Evolutionary conservation across 2,113 vertebrate genomes (phyloP), one percentile per base, ranked within the genome.

Genomic region (Ursus arctos): DNA sequence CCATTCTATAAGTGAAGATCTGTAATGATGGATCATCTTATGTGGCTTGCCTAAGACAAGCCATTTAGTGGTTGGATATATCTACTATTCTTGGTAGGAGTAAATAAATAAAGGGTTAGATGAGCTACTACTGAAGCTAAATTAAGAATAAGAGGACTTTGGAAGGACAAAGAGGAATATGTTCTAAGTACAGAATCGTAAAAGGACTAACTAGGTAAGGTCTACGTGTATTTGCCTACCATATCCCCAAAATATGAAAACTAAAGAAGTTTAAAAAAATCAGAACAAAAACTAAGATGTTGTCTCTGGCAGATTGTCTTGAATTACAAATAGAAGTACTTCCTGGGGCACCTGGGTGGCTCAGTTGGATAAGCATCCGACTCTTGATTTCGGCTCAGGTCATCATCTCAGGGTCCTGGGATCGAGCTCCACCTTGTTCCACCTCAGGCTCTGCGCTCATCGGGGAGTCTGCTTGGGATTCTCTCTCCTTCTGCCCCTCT

Each of bases 161-260:
- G 51, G 77, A 91, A 71, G 88, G 79, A 92, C 47, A 83, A 87
- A 94, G 57, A 88, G 80, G 57, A 65, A 15, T 57, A 72, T 88
- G 16, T 80, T 80, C 36, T 88, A 92, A 94, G 15, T 92, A 10
- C 82, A 88, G 63, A 91, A 69, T 83, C 53, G 40, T 71, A n/a
- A 82, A 95, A 94, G 43, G 33, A 88, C 76, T 28, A 83, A 88
- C 19, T 83, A 63, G 31, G 55, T 43, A 74, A 72, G 47, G 11
- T 67, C 47, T 55, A 82, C 36, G 33, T 63, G 12, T 80, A 55
- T 81, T 86, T 81, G 47, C 49, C 59, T 94, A 59, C 18, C 55
- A 69, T 83, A 88, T 43, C 8, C 24, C 15, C 67, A 57, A 43
- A 91, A 81, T 93, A 72, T 69, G 67, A 91, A 86, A 74, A 65